These are phyloP conservation scores for Amphiprion clarkii DNA, from an alignment of 2,797 vertebrate species.

Conservation along the genomic window DNA sequence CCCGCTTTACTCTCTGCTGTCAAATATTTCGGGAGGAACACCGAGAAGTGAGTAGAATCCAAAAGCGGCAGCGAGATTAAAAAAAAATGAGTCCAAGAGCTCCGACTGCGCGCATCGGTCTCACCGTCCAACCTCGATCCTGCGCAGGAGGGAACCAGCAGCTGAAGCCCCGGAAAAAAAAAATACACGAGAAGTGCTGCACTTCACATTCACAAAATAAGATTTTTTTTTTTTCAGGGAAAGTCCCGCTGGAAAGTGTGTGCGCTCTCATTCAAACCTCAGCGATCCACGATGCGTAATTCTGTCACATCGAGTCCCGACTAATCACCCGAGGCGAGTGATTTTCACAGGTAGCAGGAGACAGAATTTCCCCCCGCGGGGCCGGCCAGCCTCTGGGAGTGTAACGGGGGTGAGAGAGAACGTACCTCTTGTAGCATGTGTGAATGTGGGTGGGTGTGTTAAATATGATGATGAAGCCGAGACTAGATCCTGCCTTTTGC, in stretches of 20 bases:
- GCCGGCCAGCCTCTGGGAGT: constrained; percentile 13
- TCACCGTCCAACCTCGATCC: constrained; percentile 71
- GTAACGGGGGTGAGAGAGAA: constrained; percentile 50
- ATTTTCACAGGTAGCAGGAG: constrained; percentile 79
- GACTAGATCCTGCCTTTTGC: constrained; percentile 89
- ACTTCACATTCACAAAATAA: constrained; percentile 38
- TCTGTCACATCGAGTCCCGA: constrained; percentile 34
- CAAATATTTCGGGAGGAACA: background rate
- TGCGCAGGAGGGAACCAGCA: constrained; percentile 45
- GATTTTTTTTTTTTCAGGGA: constrained; percentile 20
- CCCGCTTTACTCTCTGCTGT: constrained; percentile 21
- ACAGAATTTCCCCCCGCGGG: constrained; percentile 39
- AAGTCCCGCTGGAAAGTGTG: constrained; percentile 64
- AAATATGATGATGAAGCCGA: constrained; percentile 90
- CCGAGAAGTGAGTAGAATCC: constrained; percentile 33
- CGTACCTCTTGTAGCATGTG: constrained; percentile 74
- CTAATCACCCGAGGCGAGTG: constrained; percentile 32
- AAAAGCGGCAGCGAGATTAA: constrained; percentile 11
- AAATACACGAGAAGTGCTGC: constrained; percentile 8
- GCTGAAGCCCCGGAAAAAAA: constrained; percentile 35
- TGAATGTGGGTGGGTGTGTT: constrained; percentile 90
- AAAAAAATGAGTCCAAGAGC: constrained; percentile 69
- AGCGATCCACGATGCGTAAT: constrained; percentile 42
- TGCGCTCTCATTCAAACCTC: constrained; percentile 40
- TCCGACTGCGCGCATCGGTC: constrained; percentile 72